Conservation (phyloP, 1,140 invertebrate genomes). For the Zophobas morio region DNA sequence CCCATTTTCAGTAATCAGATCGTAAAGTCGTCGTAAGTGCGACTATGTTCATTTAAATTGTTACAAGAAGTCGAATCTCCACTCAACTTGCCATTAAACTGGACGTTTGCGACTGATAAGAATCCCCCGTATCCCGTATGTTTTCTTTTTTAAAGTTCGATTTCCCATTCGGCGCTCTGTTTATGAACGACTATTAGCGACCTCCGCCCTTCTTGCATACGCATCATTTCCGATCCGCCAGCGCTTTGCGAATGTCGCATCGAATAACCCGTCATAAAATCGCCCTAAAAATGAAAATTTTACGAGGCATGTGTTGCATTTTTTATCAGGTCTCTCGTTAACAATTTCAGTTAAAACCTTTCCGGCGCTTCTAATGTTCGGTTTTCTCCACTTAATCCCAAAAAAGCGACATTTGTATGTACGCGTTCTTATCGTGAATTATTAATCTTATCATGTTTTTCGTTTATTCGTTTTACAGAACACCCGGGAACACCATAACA, state of each 20-base stretch:
- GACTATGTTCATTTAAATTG: too few relatives aligned
- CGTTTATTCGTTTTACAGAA: slow-evolving; percentile 35
- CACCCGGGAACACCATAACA: slow-evolving; percentile 35
- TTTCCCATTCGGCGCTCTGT: too few relatives aligned
- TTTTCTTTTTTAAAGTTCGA: too few relatives aligned
- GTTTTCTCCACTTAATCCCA: neutral
- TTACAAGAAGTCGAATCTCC: too few relatives aligned
- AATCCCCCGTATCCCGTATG: too few relatives aligned
- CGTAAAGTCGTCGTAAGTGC: too few relatives aligned
- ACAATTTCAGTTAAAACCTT: neutral
- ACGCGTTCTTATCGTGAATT: slow-evolving; percentile 26
- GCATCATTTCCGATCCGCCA: neutral
- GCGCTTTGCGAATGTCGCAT: neutral
- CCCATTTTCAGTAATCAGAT: too few relatives aligned
- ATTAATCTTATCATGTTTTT: slow-evolving; percentile 43
- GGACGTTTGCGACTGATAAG: too few relatives aligned
- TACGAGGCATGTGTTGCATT: neutral
- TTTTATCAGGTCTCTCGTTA: neutral
- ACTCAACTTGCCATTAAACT: too few relatives aligned
- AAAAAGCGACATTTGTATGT: slow-evolving; percentile 10
- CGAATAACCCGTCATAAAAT: neutral
- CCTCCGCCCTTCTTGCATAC: neutral
- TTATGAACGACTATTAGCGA: too few relatives aligned
- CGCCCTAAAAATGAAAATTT: neutral
- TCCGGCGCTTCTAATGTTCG: neutral